These are phyloP conservation scores for Linurgus olivaceus DNA, from an alignment of 2,797 vertebrate genomes.

Conservation along the genomic window DNA sequence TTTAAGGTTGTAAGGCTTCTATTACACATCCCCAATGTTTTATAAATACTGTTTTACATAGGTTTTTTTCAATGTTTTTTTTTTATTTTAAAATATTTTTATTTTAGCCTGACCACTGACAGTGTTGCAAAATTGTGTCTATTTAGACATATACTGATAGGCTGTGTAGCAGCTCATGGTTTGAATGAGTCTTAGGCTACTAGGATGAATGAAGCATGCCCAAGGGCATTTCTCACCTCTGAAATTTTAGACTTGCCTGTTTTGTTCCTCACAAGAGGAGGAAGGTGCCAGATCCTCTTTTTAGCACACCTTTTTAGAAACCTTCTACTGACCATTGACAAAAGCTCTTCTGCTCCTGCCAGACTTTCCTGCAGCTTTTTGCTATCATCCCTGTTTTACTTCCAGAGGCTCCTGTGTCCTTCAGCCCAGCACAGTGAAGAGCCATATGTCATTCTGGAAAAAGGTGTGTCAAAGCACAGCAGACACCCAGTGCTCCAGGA, in stretches of 20 bases:
- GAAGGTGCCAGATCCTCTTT: neutral
- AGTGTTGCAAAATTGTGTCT: neutral
- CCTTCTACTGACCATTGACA: neutral
- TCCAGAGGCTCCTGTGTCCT: neutral
- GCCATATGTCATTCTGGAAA: neutral
- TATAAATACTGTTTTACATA: neutral
- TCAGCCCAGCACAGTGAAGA: neutral
- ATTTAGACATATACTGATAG: neutral
- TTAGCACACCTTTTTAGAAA: neutral
- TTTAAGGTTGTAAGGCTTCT: neutral
- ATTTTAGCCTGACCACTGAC: neutral
- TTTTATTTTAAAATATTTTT: neutral
- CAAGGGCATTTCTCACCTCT: neutral
- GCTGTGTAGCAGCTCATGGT: neutral
- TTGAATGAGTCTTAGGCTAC: neutral
- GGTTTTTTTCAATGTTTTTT: neutral
- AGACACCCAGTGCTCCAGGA: neutral
- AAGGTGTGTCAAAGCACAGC: neutral
- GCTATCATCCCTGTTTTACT: neutral
- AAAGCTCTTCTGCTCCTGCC: neutral
- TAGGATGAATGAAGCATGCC: neutral
- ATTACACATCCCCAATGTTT: neutral
- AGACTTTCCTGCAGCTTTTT: neutral
- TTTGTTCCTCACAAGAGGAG: neutral
- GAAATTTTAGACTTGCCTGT: neutral